These are phyloP conservation scores for Poeciliopsis presidionis DNA, from an alignment of 2,797 vertebrate species.

Conservation along the genomic window DNA sequence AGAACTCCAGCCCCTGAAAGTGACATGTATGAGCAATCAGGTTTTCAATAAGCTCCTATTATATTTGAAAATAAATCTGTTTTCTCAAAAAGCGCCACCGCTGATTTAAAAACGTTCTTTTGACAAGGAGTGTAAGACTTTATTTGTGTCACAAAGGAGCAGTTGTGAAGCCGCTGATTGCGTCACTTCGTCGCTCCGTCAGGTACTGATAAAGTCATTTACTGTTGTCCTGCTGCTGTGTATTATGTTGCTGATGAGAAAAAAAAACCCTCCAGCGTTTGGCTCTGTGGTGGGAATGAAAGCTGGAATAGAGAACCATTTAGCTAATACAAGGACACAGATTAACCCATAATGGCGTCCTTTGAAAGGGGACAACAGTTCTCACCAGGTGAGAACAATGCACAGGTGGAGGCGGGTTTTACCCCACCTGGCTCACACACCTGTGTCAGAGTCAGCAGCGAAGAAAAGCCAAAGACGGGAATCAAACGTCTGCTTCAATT, in stretches of 20 bases:
- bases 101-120: not conserved
- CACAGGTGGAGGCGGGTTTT: constrained; percentile 61
- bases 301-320: constrained; percentile 59
- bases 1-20: not conserved
- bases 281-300: constrained; percentile 61
- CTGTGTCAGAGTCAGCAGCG: constrained; percentile 19
- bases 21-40: not conserved
- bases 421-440: constrained; percentile 58
- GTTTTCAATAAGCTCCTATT: not conserved
- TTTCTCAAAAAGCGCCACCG: not conserved
- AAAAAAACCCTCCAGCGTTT: constrained; percentile 42
- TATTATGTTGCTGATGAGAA: constrained; percentile 65
- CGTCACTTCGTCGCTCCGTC: constrained; percentile 31
- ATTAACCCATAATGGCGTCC: constrained; percentile 71
- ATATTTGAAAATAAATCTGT: not conserved
- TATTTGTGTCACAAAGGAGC: constrained; percentile 10
- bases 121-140: not conserved
- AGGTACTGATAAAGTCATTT: constrained; percentile 51
- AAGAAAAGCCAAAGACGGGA: constrained; percentile 21
- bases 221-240: constrained; percentile 31
- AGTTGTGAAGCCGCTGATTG: constrained; percentile 42
- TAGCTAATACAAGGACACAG: constrained; percentile 65
- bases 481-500: not conserved
- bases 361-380: constrained; percentile 66
- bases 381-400: constrained; percentile 74